Conservation (phyloP, 2,113 vertebrate genomes). For the Rynchops niger region DNA sequence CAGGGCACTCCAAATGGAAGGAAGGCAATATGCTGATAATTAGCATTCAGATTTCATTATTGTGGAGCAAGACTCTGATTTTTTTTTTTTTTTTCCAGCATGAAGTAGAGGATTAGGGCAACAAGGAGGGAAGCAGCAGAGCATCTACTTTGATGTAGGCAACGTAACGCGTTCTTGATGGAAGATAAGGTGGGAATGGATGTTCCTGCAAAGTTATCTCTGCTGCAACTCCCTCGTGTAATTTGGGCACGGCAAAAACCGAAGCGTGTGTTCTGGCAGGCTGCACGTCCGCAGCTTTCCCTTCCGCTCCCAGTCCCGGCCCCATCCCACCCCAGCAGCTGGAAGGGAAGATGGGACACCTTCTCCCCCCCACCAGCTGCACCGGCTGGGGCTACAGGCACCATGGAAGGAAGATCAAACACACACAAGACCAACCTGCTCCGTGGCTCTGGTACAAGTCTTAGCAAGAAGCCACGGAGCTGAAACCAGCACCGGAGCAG, state of each 20-base stretch:
- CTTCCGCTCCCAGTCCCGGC: accelerated
- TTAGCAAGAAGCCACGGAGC: constrained; percentile 29
- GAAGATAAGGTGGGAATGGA: constrained; percentile 48
- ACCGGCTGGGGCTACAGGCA: neutral
- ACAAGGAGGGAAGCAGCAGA: constrained; percentile 4
- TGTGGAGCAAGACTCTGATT: neutral
- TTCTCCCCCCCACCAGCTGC: neutral
- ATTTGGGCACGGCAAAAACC: neutral
- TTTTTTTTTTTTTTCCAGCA: neutral
- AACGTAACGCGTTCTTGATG: neutral
- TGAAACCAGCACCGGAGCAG: neutral
- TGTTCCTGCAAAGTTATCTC: neutral
- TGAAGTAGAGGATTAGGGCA: constrained; percentile 24
- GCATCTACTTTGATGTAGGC: constrained; percentile 12
- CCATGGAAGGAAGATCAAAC: neutral
- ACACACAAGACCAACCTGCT: constrained; percentile 28
- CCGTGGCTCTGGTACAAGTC: constrained; percentile 21
- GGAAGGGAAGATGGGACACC: neutral
- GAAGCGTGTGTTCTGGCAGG: neutral
- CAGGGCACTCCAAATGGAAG: constrained; percentile 37
- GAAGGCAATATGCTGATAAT: constrained; percentile 17
- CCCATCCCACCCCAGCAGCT: neutral
- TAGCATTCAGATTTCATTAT: neutral
- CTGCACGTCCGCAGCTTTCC: neutral
- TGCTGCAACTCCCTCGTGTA: neutral